Evolutionary conservation across 2,888 invertebrate species (phyloP), one percentile per base, ranked within the genome.

Genomic region (Cenopis cana): DNA sequence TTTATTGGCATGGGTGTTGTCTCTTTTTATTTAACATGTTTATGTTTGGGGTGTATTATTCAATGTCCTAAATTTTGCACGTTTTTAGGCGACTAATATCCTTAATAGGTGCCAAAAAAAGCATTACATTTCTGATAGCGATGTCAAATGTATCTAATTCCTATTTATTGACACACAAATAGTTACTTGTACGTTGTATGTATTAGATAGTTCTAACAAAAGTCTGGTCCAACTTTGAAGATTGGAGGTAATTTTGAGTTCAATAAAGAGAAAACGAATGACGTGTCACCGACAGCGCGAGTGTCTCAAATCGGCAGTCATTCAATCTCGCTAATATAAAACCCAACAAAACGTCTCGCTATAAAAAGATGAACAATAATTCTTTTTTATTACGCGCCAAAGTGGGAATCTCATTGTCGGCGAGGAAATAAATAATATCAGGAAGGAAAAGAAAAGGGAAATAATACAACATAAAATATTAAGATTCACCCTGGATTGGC

Each of bases 391-490:
- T 91, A 91, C 89, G 87, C 88, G 85, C 91, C 87, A 91, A 92
- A 93, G 93, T 92, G 91, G 91, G 93, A 92, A 93, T 93, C 91
- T 93, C 92, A 92, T 89, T 91, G 93, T 92, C 90, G 90, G 89
- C 88, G 83, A 86, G 87, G 89, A 91, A 88, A 92, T 93, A 93
- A 93, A 93, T 93, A 92, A 89, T 91, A 92, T 89, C 86, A 87
- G 87, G 86, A 90, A 89, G 89, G 89, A 92, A 91, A 90, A 89
- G 88, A 90, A 90, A 90, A 89, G 88, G 88, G 89, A 90, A 92
- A 92, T 91, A 92, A 91, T 91, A 92, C 92, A 92, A 92, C 91
- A 92, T 91, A 90, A 93, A 93, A 92, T 93, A 93, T 93, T 92
- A 93, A 93, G 91, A 93, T 93, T 92, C 90, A 89, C 89, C 90